These are phyloP conservation scores for Lynx canadensis DNA, from an alignment of 2,113 vertebrate genomes.

Conservation along the genomic window DNA sequence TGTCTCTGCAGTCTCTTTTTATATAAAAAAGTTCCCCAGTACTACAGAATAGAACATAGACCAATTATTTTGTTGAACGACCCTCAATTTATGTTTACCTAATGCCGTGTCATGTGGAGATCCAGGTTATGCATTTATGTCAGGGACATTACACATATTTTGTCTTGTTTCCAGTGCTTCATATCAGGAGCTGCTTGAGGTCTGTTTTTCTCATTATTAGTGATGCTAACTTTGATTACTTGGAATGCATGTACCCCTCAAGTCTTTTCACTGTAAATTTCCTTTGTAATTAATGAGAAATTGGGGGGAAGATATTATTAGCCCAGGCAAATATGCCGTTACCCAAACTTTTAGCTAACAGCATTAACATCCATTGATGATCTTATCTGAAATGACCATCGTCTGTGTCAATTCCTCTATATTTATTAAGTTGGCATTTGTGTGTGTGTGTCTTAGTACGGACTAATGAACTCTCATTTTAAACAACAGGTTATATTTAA, in stretches of 20 bases:
- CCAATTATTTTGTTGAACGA: not conserved
- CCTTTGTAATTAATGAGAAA: not conserved
- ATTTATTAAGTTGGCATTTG: not conserved
- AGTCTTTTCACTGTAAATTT: not conserved
- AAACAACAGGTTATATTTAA: not conserved
- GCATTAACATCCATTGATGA: constrained; percentile 10
- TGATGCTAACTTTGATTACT: not conserved
- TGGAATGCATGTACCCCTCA: not conserved
- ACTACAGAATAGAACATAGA: not conserved
- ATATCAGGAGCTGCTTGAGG: not conserved
- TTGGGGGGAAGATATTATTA: not conserved
- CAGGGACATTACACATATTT: not conserved
- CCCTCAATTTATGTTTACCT: not conserved
- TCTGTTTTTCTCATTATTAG: not conserved
- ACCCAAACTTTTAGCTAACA: not conserved
- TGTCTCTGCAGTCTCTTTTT: not conserved
- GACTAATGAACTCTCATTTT: not conserved
- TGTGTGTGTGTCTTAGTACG: not conserved
- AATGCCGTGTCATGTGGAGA: not conserved
- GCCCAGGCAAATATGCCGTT: not conserved
- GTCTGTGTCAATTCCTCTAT: not conserved
- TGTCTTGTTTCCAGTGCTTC: not conserved
- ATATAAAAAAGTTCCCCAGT: not conserved
- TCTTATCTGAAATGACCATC: not conserved
- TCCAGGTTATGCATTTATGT: not conserved